These are phyloP conservation scores for Ptychadena robeensis DNA, from an alignment of 2,797 vertebrate species.

Conservation along the genomic window DNA sequence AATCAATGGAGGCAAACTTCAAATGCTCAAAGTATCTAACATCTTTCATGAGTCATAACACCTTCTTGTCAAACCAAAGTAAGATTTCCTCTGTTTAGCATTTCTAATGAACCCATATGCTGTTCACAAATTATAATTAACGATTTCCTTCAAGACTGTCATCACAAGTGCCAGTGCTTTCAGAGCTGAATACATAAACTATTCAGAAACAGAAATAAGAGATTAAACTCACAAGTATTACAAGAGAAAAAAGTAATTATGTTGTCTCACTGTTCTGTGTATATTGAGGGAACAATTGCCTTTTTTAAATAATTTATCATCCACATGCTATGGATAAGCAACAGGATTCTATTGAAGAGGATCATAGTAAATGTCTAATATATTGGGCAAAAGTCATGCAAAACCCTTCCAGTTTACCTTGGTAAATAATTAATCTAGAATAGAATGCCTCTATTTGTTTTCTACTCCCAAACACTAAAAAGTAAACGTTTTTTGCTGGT, in stretches of 20 bases:
- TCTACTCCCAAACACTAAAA: too few relatives aligned
- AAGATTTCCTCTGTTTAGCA: constrained; percentile 36
- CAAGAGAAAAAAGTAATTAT: constrained; percentile 16
- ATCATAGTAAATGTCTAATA: too few relatives aligned
- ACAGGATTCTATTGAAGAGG: not conserved
- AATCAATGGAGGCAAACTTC: constrained; percentile 20
- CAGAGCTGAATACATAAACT: not conserved
- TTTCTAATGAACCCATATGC: constrained; percentile 36
- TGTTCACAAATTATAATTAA: constrained; percentile 21
- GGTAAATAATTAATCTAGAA: too few relatives aligned
- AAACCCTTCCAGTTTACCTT: too few relatives aligned
- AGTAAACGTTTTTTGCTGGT: too few relatives aligned
- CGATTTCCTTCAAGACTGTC: constrained; percentile 10
- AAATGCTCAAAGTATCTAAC: not conserved
- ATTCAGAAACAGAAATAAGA: not conserved
- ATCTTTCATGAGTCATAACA: constrained; percentile 18
- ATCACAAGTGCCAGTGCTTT: not conserved
- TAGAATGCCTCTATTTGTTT: too few relatives aligned
- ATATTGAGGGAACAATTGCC: not conserved
- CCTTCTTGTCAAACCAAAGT: constrained; percentile 22
- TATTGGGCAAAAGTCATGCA: too few relatives aligned
- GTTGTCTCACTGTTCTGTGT: not conserved
- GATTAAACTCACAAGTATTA: constrained; percentile 2
- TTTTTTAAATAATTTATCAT: not conserved
- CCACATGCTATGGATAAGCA: not conserved